These are phyloP conservation scores for Griposia aprilina DNA, from an alignment of 2,888 invertebrate genomes.

Conservation along the genomic window DNA sequence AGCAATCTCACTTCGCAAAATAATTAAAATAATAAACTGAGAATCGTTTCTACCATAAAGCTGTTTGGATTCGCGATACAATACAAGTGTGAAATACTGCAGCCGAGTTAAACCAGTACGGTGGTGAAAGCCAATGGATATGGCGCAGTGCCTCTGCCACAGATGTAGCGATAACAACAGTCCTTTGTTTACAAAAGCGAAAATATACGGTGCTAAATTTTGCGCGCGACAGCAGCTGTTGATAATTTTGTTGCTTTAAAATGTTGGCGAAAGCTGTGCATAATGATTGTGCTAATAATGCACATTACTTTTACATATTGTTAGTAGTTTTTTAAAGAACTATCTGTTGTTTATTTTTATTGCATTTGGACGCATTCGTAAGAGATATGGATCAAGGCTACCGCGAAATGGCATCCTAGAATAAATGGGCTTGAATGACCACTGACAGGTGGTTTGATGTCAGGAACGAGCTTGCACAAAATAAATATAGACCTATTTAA, in stretches of 20 bases:
- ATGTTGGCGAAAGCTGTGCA: conserved; percentile 23
- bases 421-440: conserved; percentile 20
- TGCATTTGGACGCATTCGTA: conserved; percentile 16
- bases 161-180: conserved; percentile 74
- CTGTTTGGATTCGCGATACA: conserved; percentile 36
- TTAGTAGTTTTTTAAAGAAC: not conserved
- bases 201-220: conserved; percentile 59
- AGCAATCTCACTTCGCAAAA: conserved; percentile 9
- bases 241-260: conserved; percentile 27
- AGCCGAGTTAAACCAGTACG: conserved; percentile 57
- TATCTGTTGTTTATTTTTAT: not conserved
- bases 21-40: conserved; percentile 38
- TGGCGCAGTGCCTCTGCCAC: conserved; percentile 63
- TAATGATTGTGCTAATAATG: conserved; percentile 9
- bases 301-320: conserved; percentile 14
- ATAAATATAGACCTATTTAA: conserved; percentile 11
- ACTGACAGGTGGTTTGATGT: conserved; percentile 1
- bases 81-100: conserved; percentile 46
- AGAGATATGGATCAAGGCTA: conserved; percentile 31
- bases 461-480: conserved; percentile 11
- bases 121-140: conserved; percentile 72
- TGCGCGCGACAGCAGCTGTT: conserved; percentile 25
- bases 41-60: conserved; percentile 21
- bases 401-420: conserved; percentile 8
- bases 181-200: conserved; percentile 68